Evolutionary conservation across 2,888 invertebrate genomes (phyloP), one percentile per base, ranked within the genome.

Genomic region (Zygogramma bicolorata): DNA sequence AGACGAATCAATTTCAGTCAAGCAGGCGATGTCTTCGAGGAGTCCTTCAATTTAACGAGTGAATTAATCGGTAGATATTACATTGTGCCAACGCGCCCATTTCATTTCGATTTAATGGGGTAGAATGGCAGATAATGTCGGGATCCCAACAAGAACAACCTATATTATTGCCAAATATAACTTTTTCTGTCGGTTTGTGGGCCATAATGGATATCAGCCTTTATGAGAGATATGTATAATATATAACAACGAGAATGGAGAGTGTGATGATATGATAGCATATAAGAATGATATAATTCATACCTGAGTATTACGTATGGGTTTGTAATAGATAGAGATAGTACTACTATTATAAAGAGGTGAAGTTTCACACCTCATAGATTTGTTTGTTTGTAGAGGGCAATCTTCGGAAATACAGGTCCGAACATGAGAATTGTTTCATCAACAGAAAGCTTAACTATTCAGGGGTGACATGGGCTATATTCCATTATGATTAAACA

Each of bases 41-140:
- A 61, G 49, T 61, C 20, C 38, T 49, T 34, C 15, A 68, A 68
- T 68, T 68, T 34, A 34, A 38, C 49, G 8, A 34, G 31, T 20
- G 20, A 67, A 67, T 60, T 68, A 68, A 61, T 61, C 38, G 27
- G 25, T 53, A 25, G 60, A 49, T 34, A 60, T 68, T 68, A 61
- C 25, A 8, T 53, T 22, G 15, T 20, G 20, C 8, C 18, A 42
- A 20, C 34, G 46, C 38, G 61, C 61, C 34, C 34, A 61, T 68
- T 68, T 38, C 46, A 15, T 42, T 34, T 34, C 46, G 31, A 42
- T 20, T 67, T 31, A 67, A 67, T 60, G 67, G 59, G 15, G 67
- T 22, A 20, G 67, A 66, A 46, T 57, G 3, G 2, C 20, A 58
- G 66, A 67, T 58, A 58, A 38, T 67, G 58, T 58, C 58, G 27